Conservation (phyloP, 2,888 invertebrate species). For the Lasius fuliginosus region DNA sequence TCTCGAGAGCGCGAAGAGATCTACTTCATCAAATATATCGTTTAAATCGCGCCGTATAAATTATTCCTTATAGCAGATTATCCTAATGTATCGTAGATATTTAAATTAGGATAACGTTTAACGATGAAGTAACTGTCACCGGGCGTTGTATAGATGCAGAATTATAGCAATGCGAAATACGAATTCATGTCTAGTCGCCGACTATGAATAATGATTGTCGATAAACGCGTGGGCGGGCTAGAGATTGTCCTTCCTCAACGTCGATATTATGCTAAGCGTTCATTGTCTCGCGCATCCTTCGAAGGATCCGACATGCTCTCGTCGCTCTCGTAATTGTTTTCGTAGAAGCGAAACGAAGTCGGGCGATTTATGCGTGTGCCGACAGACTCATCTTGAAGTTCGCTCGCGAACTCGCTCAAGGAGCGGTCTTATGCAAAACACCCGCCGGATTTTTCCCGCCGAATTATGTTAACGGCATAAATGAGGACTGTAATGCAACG, state of each 20-base stretch:
- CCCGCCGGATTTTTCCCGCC: slow-evolving; percentile 47
- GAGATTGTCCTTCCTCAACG: slow-evolving; percentile 26
- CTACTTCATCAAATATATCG: background rate
- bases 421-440: slow-evolving; percentile 64
- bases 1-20: background rate
- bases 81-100: background rate
- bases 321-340: slow-evolving; percentile 64
- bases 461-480: slow-evolving; percentile 34
- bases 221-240: slow-evolving; percentile 20
- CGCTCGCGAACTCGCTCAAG: slow-evolving; percentile 48
- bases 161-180: slow-evolving; percentile 12
- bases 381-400: slow-evolving; percentile 60
- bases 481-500: slow-evolving; percentile 38
- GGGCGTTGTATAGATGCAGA: background rate
- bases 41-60: background rate
- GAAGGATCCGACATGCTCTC: slow-evolving; percentile 39
- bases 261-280: slow-evolving; percentile 43
- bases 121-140: background rate
- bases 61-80: background rate
- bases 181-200: slow-evolving; percentile 38
- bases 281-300: slow-evolving; percentile 43
- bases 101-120: background rate
- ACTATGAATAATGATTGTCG: slow-evolving; percentile 34
- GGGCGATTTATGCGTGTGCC: slow-evolving; percentile 49
- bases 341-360: slow-evolving; percentile 35